Evolutionary conservation across 2,888 invertebrate species (phyloP), one percentile per base, ranked within the genome.

Genomic region (Aphodius sticticus): DNA sequence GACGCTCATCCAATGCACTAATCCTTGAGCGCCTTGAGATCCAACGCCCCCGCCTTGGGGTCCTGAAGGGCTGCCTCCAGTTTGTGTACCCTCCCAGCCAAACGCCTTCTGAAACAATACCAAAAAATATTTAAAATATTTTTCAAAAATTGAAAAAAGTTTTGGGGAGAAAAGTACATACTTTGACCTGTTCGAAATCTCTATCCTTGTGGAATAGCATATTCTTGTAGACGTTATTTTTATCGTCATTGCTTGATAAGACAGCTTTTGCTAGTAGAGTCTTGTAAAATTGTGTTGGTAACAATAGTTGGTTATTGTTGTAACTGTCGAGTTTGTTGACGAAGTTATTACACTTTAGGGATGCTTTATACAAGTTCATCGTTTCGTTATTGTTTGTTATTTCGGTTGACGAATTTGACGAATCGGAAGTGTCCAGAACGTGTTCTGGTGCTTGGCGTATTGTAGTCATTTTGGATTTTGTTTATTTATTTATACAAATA

Each of bases 1-100:
- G 87, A 97, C 97, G 88, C 97, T 96, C 96, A 97, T 97, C 97
- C 97, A 97, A 91, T 97, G 97, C 87, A 97, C 97, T 88, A 97
- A 92, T 81, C 96, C 96, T 87, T 95, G 95, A 76, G 94, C 88
- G 88, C 92, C 93, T 86, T 93, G 92, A 78, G 93, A 92, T 86
- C 92, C 93, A 88, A 92, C 92, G 79, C 88, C 90, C 87, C 92
- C 91, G 85, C 91, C 88, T 88, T 92, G 92, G 77, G 88, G 89
- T 36, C 89, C 89, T 38, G 88, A 85, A 77, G 91, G 90, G 83
- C 89, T 90, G 79, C 90, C 91, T 76, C 91, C 90, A 80, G 90
- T 88, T 86, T 90, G 91, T 82, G 89, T 88, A 79, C 89, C 87
- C 82, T 89, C 89, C 89, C 89, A 86, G 80, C 89, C 89, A 84